Base-by-base conservation (phyloP, 2,888 invertebrate species). In the Colletes collaris region DNA sequence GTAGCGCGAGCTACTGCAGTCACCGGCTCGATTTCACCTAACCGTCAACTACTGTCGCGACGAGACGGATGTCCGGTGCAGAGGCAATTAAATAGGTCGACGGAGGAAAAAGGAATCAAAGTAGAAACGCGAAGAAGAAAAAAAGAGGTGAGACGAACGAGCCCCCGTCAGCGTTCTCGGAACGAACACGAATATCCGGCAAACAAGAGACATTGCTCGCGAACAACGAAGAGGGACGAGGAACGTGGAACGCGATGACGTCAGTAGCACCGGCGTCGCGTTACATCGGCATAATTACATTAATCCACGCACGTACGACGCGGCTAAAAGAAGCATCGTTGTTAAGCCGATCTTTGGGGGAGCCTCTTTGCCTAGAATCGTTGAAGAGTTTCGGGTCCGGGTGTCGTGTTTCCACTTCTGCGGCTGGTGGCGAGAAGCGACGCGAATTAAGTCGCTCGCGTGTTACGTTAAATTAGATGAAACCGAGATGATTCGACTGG, bases 271-370 rank as follows among this genome's bases (percentile, higher is more conserved):
- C 79, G 79, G 87, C 86, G 84, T 90, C 88, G 79, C 79, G 79
- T 89, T 90, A 89, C 89, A 90, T 86, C 82, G 85, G 86, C 86
- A 79, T 88, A 88, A 90, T 87, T 89, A 81, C 89, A 86, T 89
- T 90, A 88, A 90, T 87, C 85, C 86, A 75, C 83, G 81, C 80
- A 76, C 81, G 84, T 82, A 85, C 60, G 16, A 44, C 69, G 68
- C 53, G 27, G 68, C 79, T 76, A 74, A 84, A 71, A 74, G 59
- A 75, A 58, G 52, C 60, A 65, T 44, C 67, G 44, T 64, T 65
- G 67, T 79, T 70, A 59, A 76, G 74, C 66, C 69, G 58, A 72
- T 75, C 73, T 74, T 67, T 35, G 55, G 56, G 55, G 52, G 64
- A 16, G n/a, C 63, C 50, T 6, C 13, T 37, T 6, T n/a, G 52